These are phyloP conservation scores for Nannobrachium achirus DNA, from an alignment of 2,113 vertebrate species.

Conservation along the genomic window DNA sequence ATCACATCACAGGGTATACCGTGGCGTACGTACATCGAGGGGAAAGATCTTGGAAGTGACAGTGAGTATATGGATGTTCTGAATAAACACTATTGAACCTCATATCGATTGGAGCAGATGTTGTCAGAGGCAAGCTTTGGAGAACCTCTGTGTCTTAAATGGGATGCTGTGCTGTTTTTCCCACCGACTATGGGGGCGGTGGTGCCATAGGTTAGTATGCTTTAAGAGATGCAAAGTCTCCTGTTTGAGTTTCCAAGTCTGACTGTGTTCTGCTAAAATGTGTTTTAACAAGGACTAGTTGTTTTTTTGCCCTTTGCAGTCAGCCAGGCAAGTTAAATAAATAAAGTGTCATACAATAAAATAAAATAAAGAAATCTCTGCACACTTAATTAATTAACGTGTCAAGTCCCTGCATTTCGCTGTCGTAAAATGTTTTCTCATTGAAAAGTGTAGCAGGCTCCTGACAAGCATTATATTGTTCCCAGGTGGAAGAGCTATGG, in stretches of 20 bases:
- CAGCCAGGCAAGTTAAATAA: constrained; percentile 10
- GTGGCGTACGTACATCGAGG: constrained; percentile 12
- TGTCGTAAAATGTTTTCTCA: constrained; percentile 30
- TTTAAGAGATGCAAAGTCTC: not conserved
- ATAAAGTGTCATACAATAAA: constrained; percentile 17
- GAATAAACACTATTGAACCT: constrained; percentile 54
- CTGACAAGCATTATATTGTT: constrained; percentile 34
- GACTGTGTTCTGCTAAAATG: not conserved
- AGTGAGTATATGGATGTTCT: constrained; percentile 31
- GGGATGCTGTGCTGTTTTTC: constrained; percentile 22
- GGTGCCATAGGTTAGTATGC: constrained; percentile 6
- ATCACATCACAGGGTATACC: constrained; percentile 19
- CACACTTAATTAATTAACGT: constrained; percentile 34
- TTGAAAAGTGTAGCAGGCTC: constrained; percentile 18
- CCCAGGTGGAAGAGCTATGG: constrained; percentile 18
- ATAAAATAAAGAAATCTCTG: not conserved
- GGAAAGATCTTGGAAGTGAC: constrained; percentile 20
- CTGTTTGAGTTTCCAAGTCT: too few relatives aligned
- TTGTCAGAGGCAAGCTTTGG: constrained; percentile 28
- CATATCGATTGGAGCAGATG: constrained; percentile 44
- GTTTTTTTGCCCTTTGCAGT: not conserved
- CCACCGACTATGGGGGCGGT: constrained; percentile 21
- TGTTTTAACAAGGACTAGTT: not conserved
- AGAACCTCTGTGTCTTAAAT: constrained; percentile 3
- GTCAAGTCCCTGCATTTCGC: constrained; percentile 15